These are phyloP conservation scores for Eunapius fragilis DNA, from an alignment of 37 sponge, comb jelly and placozoan species.

Conservation along the genomic window DNA sequence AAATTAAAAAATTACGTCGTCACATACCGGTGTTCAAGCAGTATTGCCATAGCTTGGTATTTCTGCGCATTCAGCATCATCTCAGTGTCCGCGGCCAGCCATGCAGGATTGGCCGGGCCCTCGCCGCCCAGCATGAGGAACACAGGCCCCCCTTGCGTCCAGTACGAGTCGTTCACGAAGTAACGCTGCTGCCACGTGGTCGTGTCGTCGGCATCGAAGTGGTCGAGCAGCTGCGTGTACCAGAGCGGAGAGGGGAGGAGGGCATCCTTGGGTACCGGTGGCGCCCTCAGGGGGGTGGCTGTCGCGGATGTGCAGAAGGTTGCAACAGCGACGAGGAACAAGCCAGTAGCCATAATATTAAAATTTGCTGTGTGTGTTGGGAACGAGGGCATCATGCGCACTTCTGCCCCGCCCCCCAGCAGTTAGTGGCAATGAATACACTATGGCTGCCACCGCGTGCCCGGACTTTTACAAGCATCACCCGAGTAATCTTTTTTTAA, in stretches of 20 bases:
- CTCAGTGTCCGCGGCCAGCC: slow-evolving; percentile 72
- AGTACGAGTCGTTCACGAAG: slow-evolving; percentile 78
- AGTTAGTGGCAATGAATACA: background rate
- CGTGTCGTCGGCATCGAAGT: slow-evolving; percentile 44
- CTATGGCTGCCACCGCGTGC: too few species aligned
- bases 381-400: background rate
- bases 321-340: background rate
- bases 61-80: slow-evolving; percentile 68
- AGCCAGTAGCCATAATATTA: background rate
- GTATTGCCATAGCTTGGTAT: slow-evolving; percentile 63
- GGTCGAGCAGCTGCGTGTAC: slow-evolving; percentile 77
- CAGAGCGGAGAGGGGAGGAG: slow-evolving; percentile 49
- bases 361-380: background rate
- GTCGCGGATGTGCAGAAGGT: background rate
- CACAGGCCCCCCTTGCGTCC: slow-evolving; percentile 74
- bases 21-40: slow-evolving; percentile 72
- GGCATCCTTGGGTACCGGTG: background rate
- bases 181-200: slow-evolving; percentile 81
- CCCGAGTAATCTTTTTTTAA: too few species aligned
- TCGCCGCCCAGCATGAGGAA: slow-evolving; percentile 92
- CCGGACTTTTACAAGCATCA: too few species aligned
- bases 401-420: background rate
- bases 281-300: slow-evolving; percentile 4
- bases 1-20: background rate
- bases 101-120: slow-evolving; percentile 67